phyloP scores from a whole-genome alignment of 2,888 invertebrate species.

The Papilio protenor region DNA sequence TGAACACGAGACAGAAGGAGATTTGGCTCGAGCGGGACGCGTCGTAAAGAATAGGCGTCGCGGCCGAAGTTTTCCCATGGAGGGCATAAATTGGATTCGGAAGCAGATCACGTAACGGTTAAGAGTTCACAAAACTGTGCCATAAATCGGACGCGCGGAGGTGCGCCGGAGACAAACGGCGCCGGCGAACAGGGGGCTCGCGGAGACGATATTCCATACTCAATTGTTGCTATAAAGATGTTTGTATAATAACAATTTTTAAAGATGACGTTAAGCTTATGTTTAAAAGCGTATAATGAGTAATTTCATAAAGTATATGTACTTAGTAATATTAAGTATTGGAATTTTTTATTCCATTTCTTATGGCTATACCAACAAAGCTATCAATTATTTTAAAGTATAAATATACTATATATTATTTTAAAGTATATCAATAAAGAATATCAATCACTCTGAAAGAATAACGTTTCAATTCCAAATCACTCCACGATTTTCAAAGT shows the following conservation, averaged over 20 bases:
- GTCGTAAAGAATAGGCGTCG: constrained; percentile 80
- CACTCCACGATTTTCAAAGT: constrained; percentile 52
- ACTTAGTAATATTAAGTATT: not conserved
- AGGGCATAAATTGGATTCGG: constrained; percentile 83
- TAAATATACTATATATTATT: no score
- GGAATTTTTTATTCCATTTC: not conserved
- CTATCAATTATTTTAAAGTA: not conserved
- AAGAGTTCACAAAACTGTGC: constrained; percentile 84
- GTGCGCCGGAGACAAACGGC: constrained; percentile 84
- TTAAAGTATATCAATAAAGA: not conserved
- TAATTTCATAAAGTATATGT: not conserved
- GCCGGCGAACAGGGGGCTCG: constrained; percentile 60
- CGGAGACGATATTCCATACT: constrained; percentile 41
- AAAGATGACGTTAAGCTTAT: not conserved
- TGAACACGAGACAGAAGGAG: constrained; percentile 35
- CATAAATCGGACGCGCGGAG: constrained; percentile 83
- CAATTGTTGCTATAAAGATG: not conserved
- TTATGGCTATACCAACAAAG: not conserved
- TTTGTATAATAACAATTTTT: not conserved
- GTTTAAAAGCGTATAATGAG: no score
- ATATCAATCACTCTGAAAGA: not conserved
- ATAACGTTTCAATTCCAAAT: constrained; percentile 42
- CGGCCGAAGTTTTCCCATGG: constrained; percentile 78
- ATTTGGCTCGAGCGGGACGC: constrained; percentile 64
- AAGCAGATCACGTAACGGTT: constrained; percentile 84